Conservation (phyloP, 2,888 invertebrate species). For the Acanthacorydalis orientalis region DNA sequence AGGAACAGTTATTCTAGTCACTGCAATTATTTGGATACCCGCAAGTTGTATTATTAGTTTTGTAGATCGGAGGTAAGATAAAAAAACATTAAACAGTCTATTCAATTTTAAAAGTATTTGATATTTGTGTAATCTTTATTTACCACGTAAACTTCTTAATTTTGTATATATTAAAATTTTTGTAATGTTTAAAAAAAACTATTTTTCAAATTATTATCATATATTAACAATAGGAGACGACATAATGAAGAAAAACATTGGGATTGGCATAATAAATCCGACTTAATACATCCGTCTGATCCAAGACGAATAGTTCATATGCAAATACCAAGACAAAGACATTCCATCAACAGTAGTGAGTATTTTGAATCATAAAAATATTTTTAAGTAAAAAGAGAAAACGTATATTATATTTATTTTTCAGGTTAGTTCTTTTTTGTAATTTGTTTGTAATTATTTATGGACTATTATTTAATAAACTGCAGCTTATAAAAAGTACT, state of each 20-base stretch:
- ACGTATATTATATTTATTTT: too few relatives aligned
- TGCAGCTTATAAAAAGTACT: too few relatives aligned
- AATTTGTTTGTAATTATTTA: too few relatives aligned
- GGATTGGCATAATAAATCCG: constrained; percentile 52
- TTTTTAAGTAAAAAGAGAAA: too few relatives aligned
- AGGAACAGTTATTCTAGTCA: constrained; percentile 77
- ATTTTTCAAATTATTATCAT: too few relatives aligned
- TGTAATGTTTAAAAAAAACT: too few relatives aligned
- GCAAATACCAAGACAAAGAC: constrained; percentile 22
- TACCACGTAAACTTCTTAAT: neutral
- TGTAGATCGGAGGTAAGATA: constrained; percentile 40
- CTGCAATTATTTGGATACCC: constrained; percentile 90
- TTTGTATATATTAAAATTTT: too few relatives aligned
- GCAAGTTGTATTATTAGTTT: constrained; percentile 77
- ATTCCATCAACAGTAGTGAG: neutral
- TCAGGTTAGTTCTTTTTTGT: too few relatives aligned
- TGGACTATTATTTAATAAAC: too few relatives aligned
- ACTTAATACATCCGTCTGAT: constrained; percentile 59
- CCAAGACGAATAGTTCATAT: constrained; percentile 52
- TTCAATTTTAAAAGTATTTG: neutral
- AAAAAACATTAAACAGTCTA: neutral
- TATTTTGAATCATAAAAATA: too few relatives aligned
- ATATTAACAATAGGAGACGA: constrained; percentile 33
- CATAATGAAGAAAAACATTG: constrained; percentile 51
- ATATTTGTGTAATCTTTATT: neutral